These are phyloP conservation scores for Psephotus haematonotus DNA, from an alignment of 2,113 vertebrate species.

Conservation along the genomic window DNA sequence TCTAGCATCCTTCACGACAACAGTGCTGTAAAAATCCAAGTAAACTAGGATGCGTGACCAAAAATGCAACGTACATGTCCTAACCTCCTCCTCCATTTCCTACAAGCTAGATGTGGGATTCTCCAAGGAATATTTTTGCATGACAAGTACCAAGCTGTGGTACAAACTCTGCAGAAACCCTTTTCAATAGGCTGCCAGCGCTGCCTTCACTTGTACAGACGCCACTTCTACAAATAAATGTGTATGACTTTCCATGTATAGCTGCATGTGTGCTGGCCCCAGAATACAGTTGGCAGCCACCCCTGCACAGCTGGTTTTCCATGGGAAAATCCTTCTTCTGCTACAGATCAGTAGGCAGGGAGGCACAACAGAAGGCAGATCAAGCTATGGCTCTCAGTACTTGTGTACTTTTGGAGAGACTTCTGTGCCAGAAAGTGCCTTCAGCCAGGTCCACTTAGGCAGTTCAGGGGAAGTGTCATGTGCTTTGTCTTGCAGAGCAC, in stretches of 20 bases:
- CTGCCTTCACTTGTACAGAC: background rate
- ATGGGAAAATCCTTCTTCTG: background rate
- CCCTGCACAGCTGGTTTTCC: background rate
- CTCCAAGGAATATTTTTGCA: background rate
- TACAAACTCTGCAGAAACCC: background rate
- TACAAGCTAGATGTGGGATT: background rate
- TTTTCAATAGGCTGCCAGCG: background rate
- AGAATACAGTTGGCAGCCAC: background rate
- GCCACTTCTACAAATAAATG: background rate
- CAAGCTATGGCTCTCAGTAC: rapidly evolving
- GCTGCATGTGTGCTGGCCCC: background rate
- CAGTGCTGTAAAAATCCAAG: background rate
- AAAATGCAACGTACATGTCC: rapidly evolving
- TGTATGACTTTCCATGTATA: background rate
- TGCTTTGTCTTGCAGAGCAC: background rate
- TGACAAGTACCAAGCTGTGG: background rate
- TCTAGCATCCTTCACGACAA: background rate
- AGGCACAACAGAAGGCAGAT: background rate
- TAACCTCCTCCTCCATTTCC: background rate
- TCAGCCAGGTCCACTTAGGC: background rate
- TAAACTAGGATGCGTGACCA: background rate
- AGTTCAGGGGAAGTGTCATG: background rate
- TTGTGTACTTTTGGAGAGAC: background rate
- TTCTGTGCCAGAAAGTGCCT: background rate
- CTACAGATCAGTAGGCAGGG: background rate